Conservation (phyloP, 1,140 invertebrate genomes). For the Drosophila parabipectinata region DNA sequence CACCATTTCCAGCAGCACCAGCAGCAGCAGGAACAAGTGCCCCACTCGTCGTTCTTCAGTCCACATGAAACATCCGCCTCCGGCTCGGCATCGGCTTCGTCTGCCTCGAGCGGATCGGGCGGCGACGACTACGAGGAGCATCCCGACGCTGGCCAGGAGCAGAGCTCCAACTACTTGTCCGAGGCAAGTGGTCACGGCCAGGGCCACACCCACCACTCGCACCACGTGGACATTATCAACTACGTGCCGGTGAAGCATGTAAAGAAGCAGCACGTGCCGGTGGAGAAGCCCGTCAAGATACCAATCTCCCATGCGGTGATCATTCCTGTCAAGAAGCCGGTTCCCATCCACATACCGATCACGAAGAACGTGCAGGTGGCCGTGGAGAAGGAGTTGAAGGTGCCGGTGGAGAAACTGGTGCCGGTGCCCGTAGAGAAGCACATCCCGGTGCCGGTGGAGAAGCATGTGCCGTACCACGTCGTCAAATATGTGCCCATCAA, state of each 20-base stretch:
- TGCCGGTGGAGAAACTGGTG: conserved; percentile 89
- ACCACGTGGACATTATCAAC: conserved; percentile 89
- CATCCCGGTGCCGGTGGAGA: conserved; percentile 89
- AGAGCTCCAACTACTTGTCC: conserved; percentile 52
- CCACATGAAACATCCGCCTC: conserved; percentile 28
- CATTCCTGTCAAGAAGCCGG: conserved; percentile 88
- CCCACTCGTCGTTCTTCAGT: conserved; percentile 52
- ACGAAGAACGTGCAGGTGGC: conserved; percentile 89
- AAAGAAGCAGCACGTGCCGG: conserved; percentile 88
- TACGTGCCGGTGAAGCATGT: conserved; percentile 88
- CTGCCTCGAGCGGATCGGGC: conserved; percentile 39
- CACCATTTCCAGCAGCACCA: conserved; percentile 33
- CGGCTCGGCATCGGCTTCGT: conserved; percentile 30
- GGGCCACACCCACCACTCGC: conserved; percentile 63
- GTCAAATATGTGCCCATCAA: conserved; percentile 90
- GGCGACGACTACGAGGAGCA: conserved; percentile 64
- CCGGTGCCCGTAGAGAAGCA: conserved; percentile 90
- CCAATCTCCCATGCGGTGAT: conserved; percentile 89
- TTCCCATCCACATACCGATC: conserved; percentile 90
- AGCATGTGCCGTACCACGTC: conserved; percentile 88
- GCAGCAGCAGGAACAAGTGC: conserved; percentile 41
- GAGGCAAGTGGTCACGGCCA: conserved; percentile 44
- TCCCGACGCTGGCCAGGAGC: conserved; percentile 53
- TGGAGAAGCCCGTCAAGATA: conserved; percentile 88
- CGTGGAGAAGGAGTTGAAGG: conserved; percentile 88